Base-by-base conservation (phyloP, 2,888 invertebrate genomes). In the Dynastes maya region DNA sequence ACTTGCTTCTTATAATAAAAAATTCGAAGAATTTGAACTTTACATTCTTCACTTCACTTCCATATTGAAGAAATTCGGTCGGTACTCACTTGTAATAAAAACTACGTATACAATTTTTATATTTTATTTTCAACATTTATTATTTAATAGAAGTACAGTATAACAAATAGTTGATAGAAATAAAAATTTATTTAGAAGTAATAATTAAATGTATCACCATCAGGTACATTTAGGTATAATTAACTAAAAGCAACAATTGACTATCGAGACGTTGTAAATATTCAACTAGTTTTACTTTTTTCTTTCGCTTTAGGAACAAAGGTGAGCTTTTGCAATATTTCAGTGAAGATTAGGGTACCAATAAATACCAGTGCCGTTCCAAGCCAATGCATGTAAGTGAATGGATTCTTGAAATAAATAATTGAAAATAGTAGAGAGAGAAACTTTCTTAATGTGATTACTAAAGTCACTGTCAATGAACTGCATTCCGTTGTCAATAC, bases 391-490 rank as follows among this genome's bases (percentile, higher is more conserved):
- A 93, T 92, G 0, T 93, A 8, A 0, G 98, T 98, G 86, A 99
- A 99, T 0, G 97, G 95, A 90, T 99, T 99, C 84, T 94, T 92
- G 87, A 99, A 99, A 88, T 98, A 97, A 70, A 96, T 84, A 83
- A 99, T 98, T 0, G 98, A 99, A 86, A 99, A 95, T n/a, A 99
- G 88, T 53, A 99, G 90, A 0, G 98, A 98, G 49, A 97, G 92
- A 87, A 99, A 99, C 89, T 99, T 99, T 71, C 99, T 91, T 76
- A 99, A 89, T 0, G 99, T 99, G 45, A 99, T 95, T 0, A 99
- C 97, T 83, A 99, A 90, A 0, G 98, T 99, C 1, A 99, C 98
- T 0, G 97, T 97, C 64, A 99, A 89, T 0, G 98, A 98, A 0
- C 96, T 92, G 86, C 97, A 98, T 88, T 98, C 97, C 0, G 98